phyloP scores from a whole-genome alignment of 2,113 vertebrate species.

The Entosphenus tridentatus region DNA sequence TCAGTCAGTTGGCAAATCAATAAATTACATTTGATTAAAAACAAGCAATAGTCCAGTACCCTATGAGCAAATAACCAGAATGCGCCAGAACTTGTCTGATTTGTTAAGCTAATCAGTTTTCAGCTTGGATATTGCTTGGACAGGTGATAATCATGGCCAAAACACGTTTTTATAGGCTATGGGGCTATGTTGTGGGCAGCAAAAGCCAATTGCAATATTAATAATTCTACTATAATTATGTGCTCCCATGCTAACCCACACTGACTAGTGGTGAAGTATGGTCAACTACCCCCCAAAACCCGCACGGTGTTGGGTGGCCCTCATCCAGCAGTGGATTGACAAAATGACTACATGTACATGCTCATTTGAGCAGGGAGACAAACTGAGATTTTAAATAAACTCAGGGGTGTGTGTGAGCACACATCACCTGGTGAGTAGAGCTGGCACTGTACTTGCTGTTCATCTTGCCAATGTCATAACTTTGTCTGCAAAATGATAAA shows the following conservation, averaged over 20 bases:
- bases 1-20: neutral
- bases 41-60: neutral
- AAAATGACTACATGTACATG: neutral
- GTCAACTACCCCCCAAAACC: no score
- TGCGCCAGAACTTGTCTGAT: neutral
- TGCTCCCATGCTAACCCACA: no score
- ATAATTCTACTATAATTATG: no score
- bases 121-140: neutral
- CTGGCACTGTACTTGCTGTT: constrained; percentile 24
- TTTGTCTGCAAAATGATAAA: constrained; percentile 30
- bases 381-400: neutral
- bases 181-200: no score
- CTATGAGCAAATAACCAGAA: neutral
- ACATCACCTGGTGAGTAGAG: constrained; percentile 42
- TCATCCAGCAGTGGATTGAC: no score
- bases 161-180: no score
- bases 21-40: constrained; percentile 7
- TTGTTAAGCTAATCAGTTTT: neutral
- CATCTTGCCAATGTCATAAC: constrained; percentile 56
- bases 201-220: no score
- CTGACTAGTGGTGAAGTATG: no score
- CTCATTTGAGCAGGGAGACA: neutral
- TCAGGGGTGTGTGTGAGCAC: neutral
- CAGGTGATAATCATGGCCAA: no score
- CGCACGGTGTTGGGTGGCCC: no score